Conservation (phyloP, 2,888 invertebrate genomes). For the Ochropleura leucogaster region DNA sequence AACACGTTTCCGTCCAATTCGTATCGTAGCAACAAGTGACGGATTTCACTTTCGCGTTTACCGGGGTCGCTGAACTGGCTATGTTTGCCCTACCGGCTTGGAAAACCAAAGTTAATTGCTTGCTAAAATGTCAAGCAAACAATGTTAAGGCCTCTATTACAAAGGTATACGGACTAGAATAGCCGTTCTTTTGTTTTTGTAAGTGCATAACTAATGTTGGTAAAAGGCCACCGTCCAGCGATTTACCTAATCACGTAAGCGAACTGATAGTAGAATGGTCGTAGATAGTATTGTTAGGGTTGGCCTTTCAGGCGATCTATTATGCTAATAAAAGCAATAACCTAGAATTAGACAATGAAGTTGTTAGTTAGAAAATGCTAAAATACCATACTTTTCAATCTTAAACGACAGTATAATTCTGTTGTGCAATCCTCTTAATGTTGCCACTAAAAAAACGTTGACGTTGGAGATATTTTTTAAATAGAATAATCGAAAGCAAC, state of each 20-base stretch:
- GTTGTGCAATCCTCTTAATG: neutral
- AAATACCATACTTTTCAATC: neutral
- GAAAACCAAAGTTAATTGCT: constrained; percentile 68
- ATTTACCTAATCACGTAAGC: constrained; percentile 72
- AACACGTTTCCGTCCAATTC: constrained; percentile 75
- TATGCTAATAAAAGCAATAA: constrained; percentile 19
- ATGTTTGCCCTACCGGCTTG: constrained; percentile 72
- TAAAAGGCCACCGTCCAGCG: constrained; percentile 54
- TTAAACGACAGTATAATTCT: neutral
- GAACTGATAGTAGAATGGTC: constrained; percentile 68
- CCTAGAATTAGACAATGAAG: neutral
- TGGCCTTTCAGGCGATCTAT: constrained; percentile 39
- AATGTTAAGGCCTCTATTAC: constrained; percentile 53
- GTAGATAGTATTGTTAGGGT: constrained; percentile 55
- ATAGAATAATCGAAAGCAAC: constrained; percentile 16
- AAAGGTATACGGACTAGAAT: constrained; percentile 51
- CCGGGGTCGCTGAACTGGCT: constrained; percentile 75
- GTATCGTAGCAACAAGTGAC: constrained; percentile 83
- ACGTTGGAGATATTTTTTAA: neutral
- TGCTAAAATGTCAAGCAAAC: constrained; percentile 61
- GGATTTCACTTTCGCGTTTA: constrained; percentile 84
- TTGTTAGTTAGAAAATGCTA: constrained; percentile 2
- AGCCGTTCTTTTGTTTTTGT: constrained; percentile 33
- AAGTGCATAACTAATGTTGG: constrained; percentile 35
- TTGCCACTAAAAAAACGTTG: neutral